Percentiles rank a stretch among this genome's conserved stretches.
phyloP scores from a whole-genome alignment of 2,888 invertebrate species.

The Ligdia adustata region DNA sequence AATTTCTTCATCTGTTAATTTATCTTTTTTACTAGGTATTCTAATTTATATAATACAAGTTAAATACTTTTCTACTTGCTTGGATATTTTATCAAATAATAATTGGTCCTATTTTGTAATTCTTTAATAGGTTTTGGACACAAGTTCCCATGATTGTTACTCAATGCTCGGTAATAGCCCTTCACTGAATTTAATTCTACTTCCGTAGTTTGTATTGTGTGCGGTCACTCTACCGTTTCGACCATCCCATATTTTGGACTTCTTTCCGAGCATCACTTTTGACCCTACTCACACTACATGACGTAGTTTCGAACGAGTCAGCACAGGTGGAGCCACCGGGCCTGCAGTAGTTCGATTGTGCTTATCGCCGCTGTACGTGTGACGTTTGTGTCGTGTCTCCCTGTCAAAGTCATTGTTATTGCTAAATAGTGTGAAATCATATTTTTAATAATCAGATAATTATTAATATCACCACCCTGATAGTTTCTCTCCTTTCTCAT shows the following conservation, averaged over 20 bases:
- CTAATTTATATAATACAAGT: no score
- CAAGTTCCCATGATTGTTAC: slow-evolving; percentile 48
- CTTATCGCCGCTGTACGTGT: slow-evolving; percentile 55
- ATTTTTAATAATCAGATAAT: slow-evolving; percentile 48
- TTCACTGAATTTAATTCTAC: slow-evolving; percentile 53
- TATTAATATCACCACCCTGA: slow-evolving; percentile 42
- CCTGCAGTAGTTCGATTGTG: slow-evolving; percentile 55
- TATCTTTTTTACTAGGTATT: no score
- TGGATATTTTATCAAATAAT: neutral
- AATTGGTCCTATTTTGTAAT: slow-evolving; percentile 1
- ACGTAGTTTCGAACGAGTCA: slow-evolving; percentile 55
- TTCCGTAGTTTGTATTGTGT: slow-evolving; percentile 69
- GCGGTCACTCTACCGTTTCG: slow-evolving; percentile 67
- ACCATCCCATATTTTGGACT: slow-evolving; percentile 69
- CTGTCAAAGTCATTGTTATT: slow-evolving; percentile 69
- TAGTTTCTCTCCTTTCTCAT: slow-evolving; percentile 39
- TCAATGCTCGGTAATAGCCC: slow-evolving; percentile 50
- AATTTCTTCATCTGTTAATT: no score
- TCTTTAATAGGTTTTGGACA: slow-evolving; percentile 18
- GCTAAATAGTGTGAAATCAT: slow-evolving; percentile 58
- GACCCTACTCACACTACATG: slow-evolving; percentile 63
- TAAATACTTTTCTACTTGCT: no score
- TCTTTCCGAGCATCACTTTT: slow-evolving; percentile 57
- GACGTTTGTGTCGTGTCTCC: slow-evolving; percentile 69
- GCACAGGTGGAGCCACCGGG: slow-evolving; percentile 76